phyloP scores from a whole-genome alignment of 2,797 vertebrate genomes.

The Heteromormyrus szaboi region DNA sequence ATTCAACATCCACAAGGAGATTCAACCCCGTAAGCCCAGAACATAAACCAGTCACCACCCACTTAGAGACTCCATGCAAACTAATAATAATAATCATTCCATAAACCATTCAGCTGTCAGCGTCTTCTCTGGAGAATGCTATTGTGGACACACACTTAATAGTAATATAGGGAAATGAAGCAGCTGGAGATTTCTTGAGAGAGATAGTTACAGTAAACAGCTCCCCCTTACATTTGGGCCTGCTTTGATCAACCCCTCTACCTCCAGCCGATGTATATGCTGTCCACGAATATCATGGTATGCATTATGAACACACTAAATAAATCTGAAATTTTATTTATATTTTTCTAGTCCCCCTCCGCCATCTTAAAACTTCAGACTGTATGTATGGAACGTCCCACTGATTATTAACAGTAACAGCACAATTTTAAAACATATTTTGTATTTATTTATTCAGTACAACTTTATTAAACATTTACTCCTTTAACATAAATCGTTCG shows the following conservation, averaged over 20 bases:
- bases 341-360: neutral
- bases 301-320: neutral
- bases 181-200: neutral
- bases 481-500: slow-evolving; percentile 2
- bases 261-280: neutral
- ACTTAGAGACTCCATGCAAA: neutral
- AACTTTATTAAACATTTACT: slow-evolving; percentile 23
- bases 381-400: neutral
- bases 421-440: neutral
- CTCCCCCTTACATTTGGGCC: neutral
- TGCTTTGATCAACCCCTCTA: neutral
- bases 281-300: neutral
- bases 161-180: neutral
- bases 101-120: neutral
- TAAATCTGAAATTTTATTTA: neutral
- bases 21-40: neutral
- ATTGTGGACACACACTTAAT: neutral
- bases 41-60: neutral
- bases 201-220: neutral
- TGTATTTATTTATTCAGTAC: slow-evolving; percentile 14
- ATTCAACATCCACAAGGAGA: neutral
- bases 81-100: neutral
- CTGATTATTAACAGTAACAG: neutral
- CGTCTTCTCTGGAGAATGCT: neutral
- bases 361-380: neutral